Conservation (phyloP, 1,140 invertebrate species). For the Trichonephila clavata region DNA sequence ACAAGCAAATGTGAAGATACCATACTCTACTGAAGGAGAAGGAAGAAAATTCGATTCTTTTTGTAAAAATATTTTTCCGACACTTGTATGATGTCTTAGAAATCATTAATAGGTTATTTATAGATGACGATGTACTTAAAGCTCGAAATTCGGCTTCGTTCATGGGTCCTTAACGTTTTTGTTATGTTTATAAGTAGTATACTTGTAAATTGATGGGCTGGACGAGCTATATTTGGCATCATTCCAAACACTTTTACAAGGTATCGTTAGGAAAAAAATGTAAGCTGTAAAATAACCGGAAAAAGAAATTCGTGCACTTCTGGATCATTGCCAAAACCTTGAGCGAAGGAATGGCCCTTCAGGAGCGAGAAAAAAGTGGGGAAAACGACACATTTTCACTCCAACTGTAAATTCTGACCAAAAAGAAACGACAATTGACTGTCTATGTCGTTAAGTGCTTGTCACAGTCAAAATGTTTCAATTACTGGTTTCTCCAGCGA, state of each 20-base stretch:
- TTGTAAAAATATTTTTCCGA: not conserved
- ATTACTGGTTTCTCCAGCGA: not conserved
- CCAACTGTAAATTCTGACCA: not conserved
- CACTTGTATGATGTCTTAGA: not conserved
- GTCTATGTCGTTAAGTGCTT: conserved; percentile 29
- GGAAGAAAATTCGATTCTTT: not conserved
- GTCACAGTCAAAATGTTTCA: conserved; percentile 34
- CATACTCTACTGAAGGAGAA: not conserved
- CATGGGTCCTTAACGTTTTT: conserved; percentile 4
- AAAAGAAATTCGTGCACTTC: conserved; percentile 28
- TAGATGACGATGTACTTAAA: conserved; percentile 12
- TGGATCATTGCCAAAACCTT: conserved; percentile 1
- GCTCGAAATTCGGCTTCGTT: not conserved
- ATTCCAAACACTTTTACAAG: conserved; percentile 34
- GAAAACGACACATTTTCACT: conserved; percentile 15
- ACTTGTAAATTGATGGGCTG: conserved; percentile 43
- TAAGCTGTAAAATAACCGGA: conserved; percentile 23
- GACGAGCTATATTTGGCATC: conserved; percentile 38
- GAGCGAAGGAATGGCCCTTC: not conserved
- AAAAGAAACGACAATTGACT: conserved; percentile 15
- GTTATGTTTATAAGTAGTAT: conserved; percentile 35
- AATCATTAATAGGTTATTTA: conserved; percentile 24
- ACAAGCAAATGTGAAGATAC: no score
- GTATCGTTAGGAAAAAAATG: conserved; percentile 32
- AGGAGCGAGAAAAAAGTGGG: not conserved